A percentile compares a stretch with the other conserved stretches of the same genome.
Conservation (phyloP, 2,888 invertebrate genomes). For the Dascillus cervinus region DNA sequence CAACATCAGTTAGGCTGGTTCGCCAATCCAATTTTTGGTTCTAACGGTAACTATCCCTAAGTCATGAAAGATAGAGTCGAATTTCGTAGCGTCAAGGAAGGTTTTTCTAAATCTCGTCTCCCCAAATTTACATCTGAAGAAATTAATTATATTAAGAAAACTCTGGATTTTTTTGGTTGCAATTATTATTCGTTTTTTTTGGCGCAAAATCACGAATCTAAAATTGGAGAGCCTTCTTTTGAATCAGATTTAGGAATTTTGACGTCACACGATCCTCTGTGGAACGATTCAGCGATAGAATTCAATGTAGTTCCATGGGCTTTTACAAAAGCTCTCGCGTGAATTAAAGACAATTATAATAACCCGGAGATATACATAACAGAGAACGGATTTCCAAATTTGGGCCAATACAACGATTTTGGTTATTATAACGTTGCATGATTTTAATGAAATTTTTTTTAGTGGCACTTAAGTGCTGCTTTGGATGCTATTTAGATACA, state of each 20-base stretch:
- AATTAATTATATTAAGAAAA: conserved; percentile 50
- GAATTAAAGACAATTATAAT: conserved; percentile 36
- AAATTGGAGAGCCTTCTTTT: conserved; percentile 40
- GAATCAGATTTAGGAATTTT: conserved; percentile 41
- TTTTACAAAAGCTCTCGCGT: conserved; percentile 48
- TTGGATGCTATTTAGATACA: conserved; percentile 47
- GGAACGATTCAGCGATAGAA: conserved; percentile 46
- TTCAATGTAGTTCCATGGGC: no score
- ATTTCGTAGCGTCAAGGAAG: conserved; percentile 50
- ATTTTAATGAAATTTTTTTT: conserved; percentile 13
- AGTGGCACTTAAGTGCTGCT: conserved; percentile 43
- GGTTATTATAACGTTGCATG: conserved; percentile 29
- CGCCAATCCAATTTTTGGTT: conserved; percentile 57
- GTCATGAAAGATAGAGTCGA: conserved; percentile 54
- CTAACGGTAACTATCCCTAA: conserved; percentile 58
- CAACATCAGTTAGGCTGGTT: conserved; percentile 62
- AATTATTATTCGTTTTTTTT: no score
- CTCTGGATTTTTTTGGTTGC: conserved; percentile 65
- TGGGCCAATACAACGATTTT: no score
- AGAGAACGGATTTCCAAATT: conserved; percentile 53
- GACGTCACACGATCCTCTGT: conserved; percentile 40
- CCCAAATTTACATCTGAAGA: conserved; percentile 55
- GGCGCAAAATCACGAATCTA: no score
- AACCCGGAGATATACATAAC: conserved; percentile 51
- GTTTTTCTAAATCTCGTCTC: conserved; percentile 53